Conservation (phyloP, 2,113 vertebrate genomes). For the Elephantulus edwardii region DNA sequence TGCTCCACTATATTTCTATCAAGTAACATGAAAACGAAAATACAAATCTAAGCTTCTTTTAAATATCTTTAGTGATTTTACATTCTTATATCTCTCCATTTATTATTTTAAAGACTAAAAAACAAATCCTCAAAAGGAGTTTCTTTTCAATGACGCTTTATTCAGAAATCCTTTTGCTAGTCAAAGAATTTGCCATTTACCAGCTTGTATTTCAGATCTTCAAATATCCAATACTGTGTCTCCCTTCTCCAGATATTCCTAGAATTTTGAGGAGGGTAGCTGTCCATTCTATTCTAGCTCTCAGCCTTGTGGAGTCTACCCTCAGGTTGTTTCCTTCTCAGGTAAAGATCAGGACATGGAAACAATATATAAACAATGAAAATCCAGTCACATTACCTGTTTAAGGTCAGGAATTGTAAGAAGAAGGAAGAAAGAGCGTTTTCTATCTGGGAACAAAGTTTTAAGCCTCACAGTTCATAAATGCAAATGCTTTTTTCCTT, state of each 20-base stretch:
- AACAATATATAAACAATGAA: background rate
- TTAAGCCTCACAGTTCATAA: background rate
- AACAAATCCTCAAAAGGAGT: background rate
- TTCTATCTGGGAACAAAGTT: constrained; percentile 18
- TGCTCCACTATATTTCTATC: background rate
- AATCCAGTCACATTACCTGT: background rate
- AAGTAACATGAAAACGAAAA: background rate
- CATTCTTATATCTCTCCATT: background rate
- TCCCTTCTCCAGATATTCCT: background rate
- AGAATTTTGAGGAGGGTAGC: constrained; percentile 25
- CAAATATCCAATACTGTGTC: background rate
- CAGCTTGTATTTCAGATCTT: background rate
- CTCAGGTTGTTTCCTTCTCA: background rate
- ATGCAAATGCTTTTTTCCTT: background rate
- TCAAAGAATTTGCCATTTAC: background rate
- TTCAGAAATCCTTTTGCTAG: background rate
- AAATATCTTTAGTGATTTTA: background rate
- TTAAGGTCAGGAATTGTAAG: background rate
- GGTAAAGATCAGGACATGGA: background rate
- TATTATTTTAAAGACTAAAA: constrained; percentile 21
- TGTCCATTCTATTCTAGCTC: background rate
- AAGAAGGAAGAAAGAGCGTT: background rate
- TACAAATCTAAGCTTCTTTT: background rate
- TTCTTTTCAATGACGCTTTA: background rate
- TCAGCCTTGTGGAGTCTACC: background rate